A percentile compares a stretch with the other conserved stretches of the same genome.
These are phyloP conservation scores for Calameuta idolon DNA, from an alignment of 2,888 invertebrate genomes.

Conservation along the genomic window DNA sequence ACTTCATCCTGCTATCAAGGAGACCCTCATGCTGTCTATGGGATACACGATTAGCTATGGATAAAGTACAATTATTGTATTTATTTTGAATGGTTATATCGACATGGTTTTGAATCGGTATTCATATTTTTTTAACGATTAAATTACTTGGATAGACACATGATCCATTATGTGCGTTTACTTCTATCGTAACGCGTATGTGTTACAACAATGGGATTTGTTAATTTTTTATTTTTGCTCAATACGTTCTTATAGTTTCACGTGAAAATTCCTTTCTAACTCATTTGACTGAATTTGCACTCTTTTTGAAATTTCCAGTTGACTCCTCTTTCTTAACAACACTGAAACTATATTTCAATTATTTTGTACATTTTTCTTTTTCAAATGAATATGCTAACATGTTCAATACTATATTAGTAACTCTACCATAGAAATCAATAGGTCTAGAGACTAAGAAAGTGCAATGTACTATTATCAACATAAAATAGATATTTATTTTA, in stretches of 20 bases:
- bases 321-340: background rate
- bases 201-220: background rate
- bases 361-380: background rate
- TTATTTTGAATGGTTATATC: background rate
- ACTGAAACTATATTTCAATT: background rate
- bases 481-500: background rate
- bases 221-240: background rate
- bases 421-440: background rate
- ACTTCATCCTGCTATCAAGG: slow-evolving; percentile 86
- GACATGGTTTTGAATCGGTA: background rate
- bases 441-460: background rate
- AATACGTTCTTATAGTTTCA: background rate
- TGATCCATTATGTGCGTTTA: background rate
- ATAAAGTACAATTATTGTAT: slow-evolving; percentile 52
- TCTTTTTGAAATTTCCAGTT: background rate
- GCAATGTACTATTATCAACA: background rate
- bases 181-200: background rate
- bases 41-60: slow-evolving; percentile 90
- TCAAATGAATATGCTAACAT: background rate
- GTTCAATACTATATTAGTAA: background rate
- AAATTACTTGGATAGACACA: background rate
- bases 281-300: background rate
- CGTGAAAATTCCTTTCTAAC: background rate
- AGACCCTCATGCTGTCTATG: slow-evolving; percentile 88
- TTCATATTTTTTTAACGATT: background rate